A percentile compares a stretch with the other conserved stretches of the same genome.
phyloP scores from a whole-genome alignment of 2,888 invertebrate genomes.

The Nomada lathburiana region DNA sequence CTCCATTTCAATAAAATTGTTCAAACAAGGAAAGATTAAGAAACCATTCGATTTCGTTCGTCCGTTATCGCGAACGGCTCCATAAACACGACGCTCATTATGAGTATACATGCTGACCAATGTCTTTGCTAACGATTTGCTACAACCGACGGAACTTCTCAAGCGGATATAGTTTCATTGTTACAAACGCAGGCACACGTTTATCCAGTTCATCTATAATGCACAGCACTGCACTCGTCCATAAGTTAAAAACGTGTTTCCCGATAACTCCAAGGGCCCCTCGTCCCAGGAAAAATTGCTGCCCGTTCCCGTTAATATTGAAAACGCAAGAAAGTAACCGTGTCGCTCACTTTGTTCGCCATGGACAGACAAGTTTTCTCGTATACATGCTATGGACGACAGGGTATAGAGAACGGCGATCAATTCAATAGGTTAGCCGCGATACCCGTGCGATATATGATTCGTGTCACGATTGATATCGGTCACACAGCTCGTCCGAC shows the following conservation, averaged over 20 bases:
- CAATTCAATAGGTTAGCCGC: conserved; percentile 43
- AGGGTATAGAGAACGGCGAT: conserved; percentile 17
- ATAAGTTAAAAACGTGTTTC: neutral
- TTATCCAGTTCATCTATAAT: too few relatives aligned
- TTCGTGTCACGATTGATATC: conserved; percentile 55
- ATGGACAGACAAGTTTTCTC: conserved; percentile 27
- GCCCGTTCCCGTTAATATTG: conserved; percentile 19
- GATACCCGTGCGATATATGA: conserved; percentile 33
- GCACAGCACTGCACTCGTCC: too few relatives aligned
- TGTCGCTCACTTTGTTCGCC: neutral
- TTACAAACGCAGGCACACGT: too few relatives aligned
- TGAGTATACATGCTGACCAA: too few relatives aligned
- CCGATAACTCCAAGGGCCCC: neutral
- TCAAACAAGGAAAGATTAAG: too few relatives aligned
- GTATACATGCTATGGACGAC: neutral
- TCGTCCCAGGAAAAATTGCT: neutral
- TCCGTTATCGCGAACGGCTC: too few relatives aligned
- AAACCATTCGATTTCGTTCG: too few relatives aligned
- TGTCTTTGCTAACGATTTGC: too few relatives aligned
- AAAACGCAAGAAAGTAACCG: conserved; percentile 21
- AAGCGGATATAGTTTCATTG: too few relatives aligned
- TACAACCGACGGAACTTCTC: too few relatives aligned
- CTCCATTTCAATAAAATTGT: neutral
- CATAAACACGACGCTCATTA: too few relatives aligned
- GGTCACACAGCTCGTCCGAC: conserved; percentile 31